Evolutionary conservation across 2,888 invertebrate species (phyloP).

Genomic region (Melieria picta): DNA sequence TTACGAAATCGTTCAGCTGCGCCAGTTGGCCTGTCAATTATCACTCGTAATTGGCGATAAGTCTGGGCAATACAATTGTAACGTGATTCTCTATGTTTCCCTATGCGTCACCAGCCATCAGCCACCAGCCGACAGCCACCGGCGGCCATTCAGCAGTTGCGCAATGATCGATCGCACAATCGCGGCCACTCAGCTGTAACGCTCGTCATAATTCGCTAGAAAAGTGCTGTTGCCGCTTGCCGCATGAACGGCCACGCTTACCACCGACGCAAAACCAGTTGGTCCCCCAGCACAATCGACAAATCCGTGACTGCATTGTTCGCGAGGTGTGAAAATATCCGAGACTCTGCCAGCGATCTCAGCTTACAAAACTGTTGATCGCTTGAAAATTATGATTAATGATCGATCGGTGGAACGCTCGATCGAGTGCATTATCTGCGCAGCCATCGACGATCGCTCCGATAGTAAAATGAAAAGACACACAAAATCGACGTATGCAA

Average conservation of each 20-base stretch:
- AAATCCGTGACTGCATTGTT: constrained; percentile 59
- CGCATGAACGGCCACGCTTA: not conserved
- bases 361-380: constrained; percentile 61
- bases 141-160: constrained; percentile 12
- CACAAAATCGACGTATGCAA: constrained; percentile 6
- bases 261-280: constrained; percentile 37
- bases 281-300: constrained; percentile 17
- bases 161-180: constrained; percentile 22
- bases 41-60: not conserved
- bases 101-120: constrained; percentile 14
- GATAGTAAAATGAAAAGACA: constrained; percentile 26
- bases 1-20: too few relatives aligned
- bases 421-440: not conserved
- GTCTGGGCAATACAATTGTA: not conserved
- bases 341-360: constrained; percentile 47
- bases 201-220: constrained; percentile 60
- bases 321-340: constrained; percentile 61
- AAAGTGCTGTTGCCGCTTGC: constrained; percentile 45
- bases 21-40: not conserved
- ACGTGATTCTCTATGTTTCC: not conserved
- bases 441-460: constrained; percentile 7
- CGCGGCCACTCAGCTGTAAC: constrained; percentile 2
- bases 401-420: constrained; percentile 43
- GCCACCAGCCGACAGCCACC: too few relatives aligned
- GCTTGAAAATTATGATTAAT: constrained; percentile 63